Percentiles rank a stretch among this genome's conserved stretches.
Evolutionary conservation across 2,888 invertebrate genomes (phyloP).

Genomic region (Eupsilia transversa): DNA sequence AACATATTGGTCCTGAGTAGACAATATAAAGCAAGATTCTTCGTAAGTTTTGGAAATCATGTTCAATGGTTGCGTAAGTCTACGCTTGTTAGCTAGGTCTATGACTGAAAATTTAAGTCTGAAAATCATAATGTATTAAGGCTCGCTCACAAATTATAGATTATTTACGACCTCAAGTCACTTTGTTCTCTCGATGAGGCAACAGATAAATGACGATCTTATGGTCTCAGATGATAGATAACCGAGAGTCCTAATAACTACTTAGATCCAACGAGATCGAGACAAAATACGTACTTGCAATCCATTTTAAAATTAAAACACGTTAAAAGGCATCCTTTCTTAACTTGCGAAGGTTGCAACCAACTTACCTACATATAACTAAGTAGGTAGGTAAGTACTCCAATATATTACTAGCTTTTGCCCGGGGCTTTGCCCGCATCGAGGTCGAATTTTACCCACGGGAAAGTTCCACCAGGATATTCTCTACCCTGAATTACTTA

Average conservation of each 20-base stretch:
- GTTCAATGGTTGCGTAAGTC: background rate
- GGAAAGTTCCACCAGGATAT: background rate
- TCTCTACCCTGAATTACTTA: background rate
- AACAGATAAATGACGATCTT: conserved; percentile 34
- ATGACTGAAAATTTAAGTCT: background rate
- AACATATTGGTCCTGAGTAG: background rate
- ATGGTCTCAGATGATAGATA: background rate
- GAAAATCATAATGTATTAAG: background rate
- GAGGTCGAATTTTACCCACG: no score
- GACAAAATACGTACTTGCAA: conserved; percentile 20
- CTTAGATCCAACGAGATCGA: background rate
- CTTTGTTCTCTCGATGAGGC: conserved; percentile 27
- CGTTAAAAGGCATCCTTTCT: conserved; percentile 8
- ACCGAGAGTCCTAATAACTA: conserved; percentile 1
- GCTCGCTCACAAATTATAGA: conserved; percentile 15
- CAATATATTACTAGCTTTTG: background rate
- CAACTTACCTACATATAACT: background rate
- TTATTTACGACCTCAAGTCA: conserved; percentile 17
- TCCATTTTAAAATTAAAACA: conserved; percentile 12
- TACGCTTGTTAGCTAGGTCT: background rate
- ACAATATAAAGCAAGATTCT: background rate
- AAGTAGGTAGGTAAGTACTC: background rate
- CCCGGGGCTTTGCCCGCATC: no score
- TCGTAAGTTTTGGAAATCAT: background rate
- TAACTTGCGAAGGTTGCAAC: conserved; percentile 23